A percentile compares a stretch with the other conserved stretches of the same genome.
These are phyloP conservation scores for Sarcophaga subvicina DNA, from an alignment of 2,888 invertebrate species.

Conservation along the genomic window DNA sequence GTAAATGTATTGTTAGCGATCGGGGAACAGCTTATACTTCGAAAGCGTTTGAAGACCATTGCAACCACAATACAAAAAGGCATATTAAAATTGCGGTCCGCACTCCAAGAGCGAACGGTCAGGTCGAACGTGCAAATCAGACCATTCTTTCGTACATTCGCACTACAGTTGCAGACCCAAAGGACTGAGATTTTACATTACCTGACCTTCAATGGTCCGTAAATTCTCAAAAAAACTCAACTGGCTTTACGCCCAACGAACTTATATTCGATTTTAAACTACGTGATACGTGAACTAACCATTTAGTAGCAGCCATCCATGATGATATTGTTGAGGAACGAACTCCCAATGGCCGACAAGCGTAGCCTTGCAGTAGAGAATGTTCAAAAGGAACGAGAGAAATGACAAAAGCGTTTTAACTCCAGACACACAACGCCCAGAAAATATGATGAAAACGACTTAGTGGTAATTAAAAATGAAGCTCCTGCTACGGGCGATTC, in stretches of 20 bases:
- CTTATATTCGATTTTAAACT: too few relatives aligned
- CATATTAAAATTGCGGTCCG: slow-evolving; percentile 18
- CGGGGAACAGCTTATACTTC: slow-evolving; percentile 17
- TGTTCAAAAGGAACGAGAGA: too few relatives aligned
- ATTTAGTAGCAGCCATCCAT: too few relatives aligned
- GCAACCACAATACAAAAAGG: not conserved
- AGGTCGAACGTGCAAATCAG: not conserved
- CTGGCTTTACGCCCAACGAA: too few relatives aligned
- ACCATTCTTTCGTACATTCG: too few relatives aligned
- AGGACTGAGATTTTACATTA: not conserved
- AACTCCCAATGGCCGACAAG: too few relatives aligned
- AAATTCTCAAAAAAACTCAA: too few relatives aligned
- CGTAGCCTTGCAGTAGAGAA: too few relatives aligned
- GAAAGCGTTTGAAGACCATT: not conserved
- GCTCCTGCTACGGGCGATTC: too few relatives aligned
- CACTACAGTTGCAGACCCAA: not conserved
- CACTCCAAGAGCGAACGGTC: slow-evolving; percentile 22
- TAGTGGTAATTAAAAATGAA: not conserved
- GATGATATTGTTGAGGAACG: too few relatives aligned
- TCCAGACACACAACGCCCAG: not conserved
- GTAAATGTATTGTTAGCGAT: not conserved
- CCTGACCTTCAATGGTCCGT: too few relatives aligned
- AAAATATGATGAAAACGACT: not conserved
- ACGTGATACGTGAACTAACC: too few relatives aligned
- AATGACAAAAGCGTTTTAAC: not conserved